Evolutionary conservation across 2,113 vertebrate genomes (phyloP), one percentile per base, ranked within the genome.

Genomic region (Gobio gobio): DNA sequence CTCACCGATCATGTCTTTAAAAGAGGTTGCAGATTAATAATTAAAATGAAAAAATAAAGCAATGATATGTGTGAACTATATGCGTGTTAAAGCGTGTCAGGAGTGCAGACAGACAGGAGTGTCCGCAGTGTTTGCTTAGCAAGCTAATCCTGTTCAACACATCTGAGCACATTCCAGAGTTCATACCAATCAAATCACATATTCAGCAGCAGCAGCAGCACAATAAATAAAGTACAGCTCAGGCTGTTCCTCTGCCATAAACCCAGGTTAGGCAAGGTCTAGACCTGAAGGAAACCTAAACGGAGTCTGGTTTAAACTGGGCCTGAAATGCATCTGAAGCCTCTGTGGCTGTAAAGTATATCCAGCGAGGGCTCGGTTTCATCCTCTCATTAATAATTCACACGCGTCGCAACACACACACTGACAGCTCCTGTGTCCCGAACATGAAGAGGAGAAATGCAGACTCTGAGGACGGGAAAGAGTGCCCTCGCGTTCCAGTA

Each of bases 321-420:
- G 12, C n/a, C 14, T 29, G 79, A 58, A 75, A 64, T 66, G 22
- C 43, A 77, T 59, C 78, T n/a, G 13, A 26, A 84, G 13, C n/a
- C 68, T 88, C 66, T 84, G 18, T 7, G 89, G 88, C 89, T 89
- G 94, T 92, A 93, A 95, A 88, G 80, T 88, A 94, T 90, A 94
- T 90, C 92, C 92, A 90, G 89, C 74, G 83, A 64, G 61, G 24
- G 26, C 70, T 85, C 87, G 70, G 91, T 94, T 93, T 94, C 91
- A 88, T 81, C 89, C 87, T 81, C 93, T 94, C 94, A 94, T 95
- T 92, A 95, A 90, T 95, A 93, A 95, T 95, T 94, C 89, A 95
- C 90, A 90, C 90, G 89, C 84, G 92, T 90, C 56, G 89, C 92
- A 94, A 94, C 94, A 93, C 88, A 89, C 83, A 88, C 90, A 91